phyloP scores from a whole-genome alignment of 2,113 vertebrate genomes.

The Oncorhynchus masou region DNA sequence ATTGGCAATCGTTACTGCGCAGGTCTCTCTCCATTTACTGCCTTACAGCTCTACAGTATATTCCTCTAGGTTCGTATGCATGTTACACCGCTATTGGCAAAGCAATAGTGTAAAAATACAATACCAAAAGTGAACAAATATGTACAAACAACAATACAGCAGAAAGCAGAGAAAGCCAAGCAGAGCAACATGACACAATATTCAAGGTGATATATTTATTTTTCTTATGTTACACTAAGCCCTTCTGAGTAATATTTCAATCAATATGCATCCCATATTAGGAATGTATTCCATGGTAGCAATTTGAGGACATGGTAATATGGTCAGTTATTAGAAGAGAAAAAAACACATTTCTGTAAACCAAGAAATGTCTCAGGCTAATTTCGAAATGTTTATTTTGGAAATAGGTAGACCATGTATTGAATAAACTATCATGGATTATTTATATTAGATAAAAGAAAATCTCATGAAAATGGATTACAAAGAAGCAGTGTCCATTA shows the following conservation, averaged over 20 bases:
- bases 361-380: slow-evolving; percentile 23
- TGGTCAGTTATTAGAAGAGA: background rate
- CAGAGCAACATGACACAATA: slow-evolving; percentile 38
- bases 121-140: slow-evolving; percentile 56
- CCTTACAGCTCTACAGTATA: slow-evolving; percentile 49
- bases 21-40: slow-evolving; percentile 55
- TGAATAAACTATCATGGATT: slow-evolving; percentile 56
- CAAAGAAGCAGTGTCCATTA: slow-evolving; percentile 34
- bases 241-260: background rate
- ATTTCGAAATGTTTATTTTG: slow-evolving; percentile 34
- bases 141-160: slow-evolving; percentile 37
- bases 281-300: background rate
- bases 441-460: slow-evolving; percentile 54
- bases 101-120: slow-evolving; percentile 67
- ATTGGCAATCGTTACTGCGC: slow-evolving; percentile 57
- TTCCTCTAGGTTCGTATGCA: slow-evolving; percentile 48
- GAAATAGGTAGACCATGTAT: slow-evolving; percentile 47
- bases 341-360: background rate
- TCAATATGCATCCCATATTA: background rate
- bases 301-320: background rate
- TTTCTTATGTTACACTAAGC: background rate
- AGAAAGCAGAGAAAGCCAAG: slow-evolving; percentile 34
- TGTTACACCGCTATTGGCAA: slow-evolving; percentile 75
- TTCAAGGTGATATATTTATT: slow-evolving; percentile 30
- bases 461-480: slow-evolving; percentile 58